A percentile compares a stretch with the other conserved stretches of the same genome.
phyloP scores from a whole-genome alignment of 2,888 invertebrate species.

The Macaria liturata region DNA sequence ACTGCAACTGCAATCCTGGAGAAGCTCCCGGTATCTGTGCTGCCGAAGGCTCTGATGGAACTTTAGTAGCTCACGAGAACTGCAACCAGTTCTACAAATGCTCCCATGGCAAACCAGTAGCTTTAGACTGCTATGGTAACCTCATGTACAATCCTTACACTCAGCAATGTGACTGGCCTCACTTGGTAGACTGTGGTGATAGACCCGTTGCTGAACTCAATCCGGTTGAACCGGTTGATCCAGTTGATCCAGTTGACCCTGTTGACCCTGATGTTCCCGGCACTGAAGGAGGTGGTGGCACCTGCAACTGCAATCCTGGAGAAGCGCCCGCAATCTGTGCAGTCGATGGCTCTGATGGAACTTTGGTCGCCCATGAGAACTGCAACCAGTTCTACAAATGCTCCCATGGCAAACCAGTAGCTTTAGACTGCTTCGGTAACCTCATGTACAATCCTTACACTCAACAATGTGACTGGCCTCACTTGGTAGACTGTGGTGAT shows the following conservation, averaged over 20 bases:
- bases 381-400: slow-evolving; percentile 47
- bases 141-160: slow-evolving; percentile 45
- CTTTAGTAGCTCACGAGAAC: slow-evolving; percentile 47
- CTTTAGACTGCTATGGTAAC: slow-evolving; percentile 34
- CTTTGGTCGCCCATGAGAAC: slow-evolving; percentile 41
- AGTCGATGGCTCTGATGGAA: slow-evolving; percentile 39
- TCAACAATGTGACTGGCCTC: slow-evolving; percentile 45
- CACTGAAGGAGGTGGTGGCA: slow-evolving; percentile 16
- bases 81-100: slow-evolving; percentile 55
- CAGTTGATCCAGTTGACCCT: too few species aligned
- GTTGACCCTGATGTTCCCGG: slow-evolving; percentile 12
- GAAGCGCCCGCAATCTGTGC: slow-evolving; percentile 41
- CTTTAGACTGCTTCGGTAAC: slow-evolving; percentile 32
- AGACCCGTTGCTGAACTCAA: slow-evolving; percentile 33
- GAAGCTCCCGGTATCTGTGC: slow-evolving; percentile 49
- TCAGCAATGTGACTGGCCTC: slow-evolving; percentile 50
- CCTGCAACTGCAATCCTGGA: slow-evolving; percentile 35
- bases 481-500: slow-evolving; percentile 44
- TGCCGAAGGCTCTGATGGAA: slow-evolving; percentile 40
- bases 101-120: slow-evolving; percentile 40
- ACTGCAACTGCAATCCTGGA: slow-evolving; percentile 42
- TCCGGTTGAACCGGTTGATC: neutral
- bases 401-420: slow-evolving; percentile 30
- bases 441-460: slow-evolving; percentile 42
- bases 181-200: slow-evolving; percentile 47